phyloP scores from a whole-genome alignment of 2,888 invertebrate species.

The Ectemnius cavifrons region DNA sequence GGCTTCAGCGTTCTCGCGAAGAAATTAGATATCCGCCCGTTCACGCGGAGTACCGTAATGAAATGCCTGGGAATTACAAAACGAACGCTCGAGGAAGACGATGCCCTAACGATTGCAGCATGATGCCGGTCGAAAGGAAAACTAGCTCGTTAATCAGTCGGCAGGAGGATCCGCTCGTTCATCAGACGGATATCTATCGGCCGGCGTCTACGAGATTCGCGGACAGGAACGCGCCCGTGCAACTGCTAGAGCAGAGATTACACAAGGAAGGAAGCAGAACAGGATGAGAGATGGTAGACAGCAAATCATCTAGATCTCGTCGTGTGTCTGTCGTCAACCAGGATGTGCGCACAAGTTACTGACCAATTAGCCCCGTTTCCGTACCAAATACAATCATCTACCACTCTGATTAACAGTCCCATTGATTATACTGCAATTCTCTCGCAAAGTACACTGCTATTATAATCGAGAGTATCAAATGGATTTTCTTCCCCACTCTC shows the following conservation, averaged over 20 bases:
- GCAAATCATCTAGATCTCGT: constrained; percentile 50
- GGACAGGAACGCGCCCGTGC: constrained; percentile 34
- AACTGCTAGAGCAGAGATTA: constrained; percentile 45
- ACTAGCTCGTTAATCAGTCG: constrained; percentile 48
- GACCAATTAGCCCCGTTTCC: constrained; percentile 23
- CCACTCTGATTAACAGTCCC: constrained; percentile 13
- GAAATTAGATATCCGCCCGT: constrained; percentile 1
- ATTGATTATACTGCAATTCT: too few species aligned
- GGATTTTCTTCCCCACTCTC: too few species aligned
- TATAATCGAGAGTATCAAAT: too few species aligned
- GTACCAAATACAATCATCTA: constrained; percentile 48
- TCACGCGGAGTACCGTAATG: constrained; percentile 20
- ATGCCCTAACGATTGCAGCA: constrained; percentile 28
- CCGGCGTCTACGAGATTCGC: constrained; percentile 27
- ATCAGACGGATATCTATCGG: constrained; percentile 50
- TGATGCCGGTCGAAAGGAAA: constrained; percentile 24
- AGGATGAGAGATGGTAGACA: constrained; percentile 22
- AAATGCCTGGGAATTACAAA: constrained; percentile 29
- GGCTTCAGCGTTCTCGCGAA: not conserved
- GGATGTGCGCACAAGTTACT: constrained; percentile 16
- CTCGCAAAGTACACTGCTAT: too few species aligned
- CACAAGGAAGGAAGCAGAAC: constrained; percentile 19
- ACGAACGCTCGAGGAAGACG: constrained; percentile 9
- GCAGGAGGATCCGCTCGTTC: constrained; percentile 49
- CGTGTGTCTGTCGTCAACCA: constrained; percentile 20